Percentiles rank a stretch among this genome's conserved stretches.
phyloP scores from a whole-genome alignment of 2,113 vertebrate species.

The Clarias gariepinus region DNA sequence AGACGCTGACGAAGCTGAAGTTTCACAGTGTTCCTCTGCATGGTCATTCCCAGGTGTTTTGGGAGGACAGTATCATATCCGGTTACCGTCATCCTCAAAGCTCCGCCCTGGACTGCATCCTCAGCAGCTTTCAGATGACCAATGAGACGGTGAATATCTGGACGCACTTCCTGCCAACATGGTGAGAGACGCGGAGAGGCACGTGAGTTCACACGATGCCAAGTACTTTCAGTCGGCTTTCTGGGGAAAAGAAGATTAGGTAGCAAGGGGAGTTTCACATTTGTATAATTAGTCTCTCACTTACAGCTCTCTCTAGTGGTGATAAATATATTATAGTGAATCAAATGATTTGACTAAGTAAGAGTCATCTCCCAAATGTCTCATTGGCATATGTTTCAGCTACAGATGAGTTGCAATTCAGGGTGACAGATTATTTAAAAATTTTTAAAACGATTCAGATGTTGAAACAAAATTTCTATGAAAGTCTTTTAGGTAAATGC shows the following conservation, averaged over 20 bases:
- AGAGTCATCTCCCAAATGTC: neutral
- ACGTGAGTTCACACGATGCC: slow-evolving; percentile 1
- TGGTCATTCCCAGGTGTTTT: slow-evolving; percentile 75
- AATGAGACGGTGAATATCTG: slow-evolving; percentile 90
- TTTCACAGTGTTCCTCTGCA: neutral
- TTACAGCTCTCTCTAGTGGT: neutral
- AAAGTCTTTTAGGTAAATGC: neutral
- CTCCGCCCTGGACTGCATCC: slow-evolving; percentile 83
- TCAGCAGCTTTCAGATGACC: slow-evolving; percentile 88
- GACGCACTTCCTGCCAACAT: slow-evolving; percentile 86
- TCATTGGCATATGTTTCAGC: neutral
- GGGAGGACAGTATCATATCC: slow-evolving; percentile 82
- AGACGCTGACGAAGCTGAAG: neutral
- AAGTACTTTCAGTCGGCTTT: neutral
- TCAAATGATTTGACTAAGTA: neutral
- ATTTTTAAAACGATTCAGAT: neutral
- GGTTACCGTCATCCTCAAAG: slow-evolving; percentile 81
- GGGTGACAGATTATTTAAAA: too few species aligned
- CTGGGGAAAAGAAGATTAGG: neutral
- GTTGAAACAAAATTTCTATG: neutral
- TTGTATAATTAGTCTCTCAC: neutral
- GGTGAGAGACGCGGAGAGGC: slow-evolving; percentile 67
- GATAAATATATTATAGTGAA: too few species aligned
- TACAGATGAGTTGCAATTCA: neutral
- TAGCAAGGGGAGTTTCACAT: neutral